Evolutionary conservation across 2,113 vertebrate species (phyloP).

Genomic region (Hydrochoerus hydrochaeris): DNA sequence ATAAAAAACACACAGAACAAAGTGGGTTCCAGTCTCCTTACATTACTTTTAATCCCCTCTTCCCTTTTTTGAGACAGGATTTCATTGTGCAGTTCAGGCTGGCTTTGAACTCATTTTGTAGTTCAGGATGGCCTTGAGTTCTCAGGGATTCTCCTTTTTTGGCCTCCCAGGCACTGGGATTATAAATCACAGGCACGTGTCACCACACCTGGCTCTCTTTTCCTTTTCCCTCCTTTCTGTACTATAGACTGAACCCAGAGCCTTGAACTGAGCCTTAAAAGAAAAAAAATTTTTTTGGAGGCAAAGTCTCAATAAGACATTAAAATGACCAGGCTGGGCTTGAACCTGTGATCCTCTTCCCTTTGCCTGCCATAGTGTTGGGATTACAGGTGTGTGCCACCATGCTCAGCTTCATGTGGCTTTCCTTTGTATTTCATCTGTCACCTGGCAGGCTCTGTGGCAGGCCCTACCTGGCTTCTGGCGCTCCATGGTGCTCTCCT

Average conservation of each 20-base stretch:
- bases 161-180: background rate
- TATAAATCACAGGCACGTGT: background rate
- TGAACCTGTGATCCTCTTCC: background rate
- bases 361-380: background rate
- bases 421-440: background rate
- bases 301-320: background rate
- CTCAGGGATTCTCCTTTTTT: background rate
- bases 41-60: too few relatives aligned
- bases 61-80: background rate
- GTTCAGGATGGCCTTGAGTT: background rate
- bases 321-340: background rate
- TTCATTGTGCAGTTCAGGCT: background rate
- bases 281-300: background rate
- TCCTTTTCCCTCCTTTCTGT: background rate
- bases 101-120: background rate
- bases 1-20: background rate
- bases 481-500: conserved; percentile 94
- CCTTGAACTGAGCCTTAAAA: background rate
- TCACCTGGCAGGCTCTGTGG: background rate
- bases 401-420: background rate
- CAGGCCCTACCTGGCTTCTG: conserved; percentile 90
- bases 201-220: background rate
- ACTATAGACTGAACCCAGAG: background rate
- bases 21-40: background rate
- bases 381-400: background rate